Conservation (phyloP, 2,888 invertebrate species). For the Drosophila peninsularis region DNA sequence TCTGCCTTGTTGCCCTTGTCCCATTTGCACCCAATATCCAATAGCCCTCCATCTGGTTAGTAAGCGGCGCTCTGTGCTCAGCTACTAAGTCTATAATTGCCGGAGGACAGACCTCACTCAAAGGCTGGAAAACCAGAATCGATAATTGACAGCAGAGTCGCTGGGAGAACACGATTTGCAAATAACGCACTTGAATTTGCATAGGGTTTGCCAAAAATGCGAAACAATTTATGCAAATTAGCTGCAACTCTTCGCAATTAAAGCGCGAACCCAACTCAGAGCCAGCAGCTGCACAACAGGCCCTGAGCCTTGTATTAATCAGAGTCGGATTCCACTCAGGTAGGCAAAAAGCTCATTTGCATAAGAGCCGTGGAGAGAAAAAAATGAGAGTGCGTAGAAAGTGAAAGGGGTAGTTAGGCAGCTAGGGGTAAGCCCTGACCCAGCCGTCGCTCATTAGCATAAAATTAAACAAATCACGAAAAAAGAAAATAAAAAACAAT, state of each 20-base stretch:
- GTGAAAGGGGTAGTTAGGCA: constrained; percentile 65
- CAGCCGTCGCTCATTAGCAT: constrained; percentile 76
- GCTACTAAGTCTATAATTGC: constrained; percentile 65
- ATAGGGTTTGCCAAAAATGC: constrained; percentile 67
- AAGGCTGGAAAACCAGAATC: constrained; percentile 49
- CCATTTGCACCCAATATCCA: not conserved
- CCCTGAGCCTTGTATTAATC: constrained; percentile 21
- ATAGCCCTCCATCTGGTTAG: constrained; percentile 36
- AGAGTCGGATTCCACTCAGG: constrained; percentile 54
- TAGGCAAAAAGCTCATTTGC: constrained; percentile 75
- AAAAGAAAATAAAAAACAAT: not conserved
- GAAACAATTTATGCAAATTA: constrained; percentile 71
- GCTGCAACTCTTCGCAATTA: constrained; percentile 62
- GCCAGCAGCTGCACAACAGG: constrained; percentile 64
- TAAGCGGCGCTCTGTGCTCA: constrained; percentile 6
- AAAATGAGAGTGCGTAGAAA: constrained; percentile 57
- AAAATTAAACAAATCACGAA: constrained; percentile 56
- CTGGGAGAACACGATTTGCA: constrained; percentile 81
- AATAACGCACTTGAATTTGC: constrained; percentile 83
- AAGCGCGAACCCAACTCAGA: constrained; percentile 40
- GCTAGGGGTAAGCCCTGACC: constrained; percentile 47
- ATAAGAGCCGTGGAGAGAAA: constrained; percentile 55
- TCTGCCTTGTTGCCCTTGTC: not conserved
- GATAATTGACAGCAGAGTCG: constrained; percentile 80
- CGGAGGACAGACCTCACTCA: constrained; percentile 51